phyloP scores from a whole-genome alignment of 2,113 vertebrate genomes.

The Paedocypris sp. region DNA sequence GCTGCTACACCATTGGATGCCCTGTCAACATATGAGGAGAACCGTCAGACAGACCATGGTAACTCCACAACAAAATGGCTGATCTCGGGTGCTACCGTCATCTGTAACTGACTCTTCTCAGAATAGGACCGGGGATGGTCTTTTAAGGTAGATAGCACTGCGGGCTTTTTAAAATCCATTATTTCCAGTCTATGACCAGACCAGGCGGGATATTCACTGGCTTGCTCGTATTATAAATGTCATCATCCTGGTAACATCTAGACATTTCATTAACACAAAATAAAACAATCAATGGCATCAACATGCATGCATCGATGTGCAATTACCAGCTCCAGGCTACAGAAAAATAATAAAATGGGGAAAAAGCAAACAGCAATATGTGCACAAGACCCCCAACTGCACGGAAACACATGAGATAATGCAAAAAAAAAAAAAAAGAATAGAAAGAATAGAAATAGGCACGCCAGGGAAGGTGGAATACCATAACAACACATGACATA shows the following conservation, averaged over 20 bases:
- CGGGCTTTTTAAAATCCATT: background rate
- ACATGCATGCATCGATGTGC: constrained; percentile 20
- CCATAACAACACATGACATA: constrained; percentile 98
- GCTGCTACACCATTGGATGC: constrained; percentile 27
- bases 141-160: background rate
- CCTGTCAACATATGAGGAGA: constrained; percentile 27
- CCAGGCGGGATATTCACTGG: constrained; percentile 42
- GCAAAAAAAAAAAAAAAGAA: constrained; percentile 1
- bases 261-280: constrained; percentile 5
- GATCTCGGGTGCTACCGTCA: constrained; percentile 38
- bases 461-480: constrained; percentile 99
- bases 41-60: constrained; percentile 53
- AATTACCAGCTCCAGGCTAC: constrained; percentile 11
- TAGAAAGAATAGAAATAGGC: constrained; percentile 57
- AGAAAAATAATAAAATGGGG: constrained; percentile 37
- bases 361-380: constrained; percentile 53
- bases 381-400: constrained; percentile 36
- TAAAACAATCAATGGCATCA: constrained; percentile 11
- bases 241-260: constrained; percentile 12
- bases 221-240: constrained; percentile 28
- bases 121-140: constrained; percentile 22
- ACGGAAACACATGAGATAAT: constrained; percentile 49
- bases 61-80: constrained; percentile 40
- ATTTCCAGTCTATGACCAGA: constrained; percentile 41
- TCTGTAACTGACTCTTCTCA: constrained; percentile 50